phyloP scores from a whole-genome alignment of 2,888 invertebrate genomes.

The Drosophila mercatorum region DNA sequence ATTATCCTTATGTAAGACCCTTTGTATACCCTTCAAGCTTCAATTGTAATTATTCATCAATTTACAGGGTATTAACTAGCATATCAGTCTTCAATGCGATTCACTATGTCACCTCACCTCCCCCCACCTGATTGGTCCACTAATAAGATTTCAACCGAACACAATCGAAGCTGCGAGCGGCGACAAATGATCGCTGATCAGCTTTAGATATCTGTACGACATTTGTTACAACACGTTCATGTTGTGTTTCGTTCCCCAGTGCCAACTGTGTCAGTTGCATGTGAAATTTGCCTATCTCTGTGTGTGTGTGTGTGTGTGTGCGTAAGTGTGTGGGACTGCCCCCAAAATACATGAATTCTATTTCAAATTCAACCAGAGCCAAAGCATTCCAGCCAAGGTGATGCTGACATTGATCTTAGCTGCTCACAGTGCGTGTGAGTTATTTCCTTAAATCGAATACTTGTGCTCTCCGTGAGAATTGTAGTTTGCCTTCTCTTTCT shows the following conservation, averaged over 20 bases:
- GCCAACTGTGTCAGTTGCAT: conserved; percentile 42
- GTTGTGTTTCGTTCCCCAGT: conserved; percentile 15
- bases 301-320: background rate
- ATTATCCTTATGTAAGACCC: background rate
- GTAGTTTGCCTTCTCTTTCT: too few species aligned
- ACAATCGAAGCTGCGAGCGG: conserved; percentile 7
- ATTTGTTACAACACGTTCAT: conserved; percentile 18
- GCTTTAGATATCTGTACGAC: conserved; percentile 12
- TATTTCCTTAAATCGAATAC: background rate
- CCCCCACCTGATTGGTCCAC: background rate
- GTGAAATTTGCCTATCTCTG: background rate
- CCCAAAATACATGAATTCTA: background rate
- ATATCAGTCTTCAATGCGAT: background rate
- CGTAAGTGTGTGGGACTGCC: background rate
- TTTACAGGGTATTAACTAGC: background rate
- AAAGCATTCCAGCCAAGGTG: conserved; percentile 21
- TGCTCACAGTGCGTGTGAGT: background rate
- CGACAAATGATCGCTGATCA: conserved; percentile 25
- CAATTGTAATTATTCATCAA: background rate
- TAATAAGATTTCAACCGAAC: conserved; percentile 20
- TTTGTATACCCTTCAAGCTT: background rate
- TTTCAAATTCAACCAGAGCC: conserved; percentile 1
- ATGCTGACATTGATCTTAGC: conserved; percentile 18
- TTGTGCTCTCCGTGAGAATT: background rate
- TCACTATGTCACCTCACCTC: conserved; percentile 9